Evolutionary conservation across 2,113 vertebrate species (phyloP).

Genomic region (Tychaedon coryphoeus): DNA sequence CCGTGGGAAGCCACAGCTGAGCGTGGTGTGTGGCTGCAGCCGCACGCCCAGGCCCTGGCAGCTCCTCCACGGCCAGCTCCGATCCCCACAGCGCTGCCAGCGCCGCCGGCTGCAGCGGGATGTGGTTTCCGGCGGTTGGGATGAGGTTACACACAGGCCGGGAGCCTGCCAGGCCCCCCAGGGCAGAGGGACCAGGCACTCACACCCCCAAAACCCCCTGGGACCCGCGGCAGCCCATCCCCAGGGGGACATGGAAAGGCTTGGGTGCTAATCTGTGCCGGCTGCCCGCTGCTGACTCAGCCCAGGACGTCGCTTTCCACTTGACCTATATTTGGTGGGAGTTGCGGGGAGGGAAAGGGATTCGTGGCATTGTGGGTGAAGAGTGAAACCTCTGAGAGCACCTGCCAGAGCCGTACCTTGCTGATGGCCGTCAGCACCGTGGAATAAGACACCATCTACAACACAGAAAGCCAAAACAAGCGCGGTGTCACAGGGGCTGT

Average conservation of each 20-base stretch:
- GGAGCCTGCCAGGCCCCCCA: neutral
- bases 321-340: constrained; percentile 54
- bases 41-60: neutral
- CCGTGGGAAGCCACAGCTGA: rapidly evolving
- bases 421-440: constrained; percentile 92
- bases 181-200: neutral
- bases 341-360: neutral
- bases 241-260: neutral
- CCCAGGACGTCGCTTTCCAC: constrained; percentile 17
- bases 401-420: constrained; percentile 79
- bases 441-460: constrained; percentile 97
- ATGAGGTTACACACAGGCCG: neutral
- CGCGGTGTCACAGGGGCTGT: neutral
- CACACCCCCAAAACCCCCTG: neutral
- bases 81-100: neutral
- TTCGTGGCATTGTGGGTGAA: neutral
- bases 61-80: neutral
- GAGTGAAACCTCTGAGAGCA: neutral
- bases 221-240: neutral
- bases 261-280: neutral
- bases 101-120: neutral
- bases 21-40: neutral
- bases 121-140: neutral
- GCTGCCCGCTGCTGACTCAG: constrained; percentile 51
- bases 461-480: neutral